Percentiles rank a stretch among this genome's conserved stretches.
phyloP scores from a whole-genome alignment of 2,888 invertebrate species.

The Plebejus anna region DNA sequence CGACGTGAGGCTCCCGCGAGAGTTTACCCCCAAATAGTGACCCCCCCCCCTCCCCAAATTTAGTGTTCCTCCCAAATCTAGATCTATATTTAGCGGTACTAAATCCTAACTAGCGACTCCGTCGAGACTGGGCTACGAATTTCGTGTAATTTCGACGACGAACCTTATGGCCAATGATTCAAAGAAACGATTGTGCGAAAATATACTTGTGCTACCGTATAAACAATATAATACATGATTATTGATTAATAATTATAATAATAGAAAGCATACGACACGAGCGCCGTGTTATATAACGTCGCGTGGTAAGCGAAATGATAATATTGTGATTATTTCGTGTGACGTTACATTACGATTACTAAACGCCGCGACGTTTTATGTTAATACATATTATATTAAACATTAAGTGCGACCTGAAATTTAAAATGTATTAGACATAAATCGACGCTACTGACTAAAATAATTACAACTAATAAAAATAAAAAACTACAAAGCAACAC shows the following conservation, averaged over 20 bases:
- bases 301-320: background rate
- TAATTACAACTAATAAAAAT: background rate
- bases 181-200: conserved; percentile 24
- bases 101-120: conserved; percentile 1
- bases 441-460: background rate
- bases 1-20: background rate
- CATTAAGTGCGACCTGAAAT: background rate
- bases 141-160: background rate
- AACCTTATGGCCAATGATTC: background rate
- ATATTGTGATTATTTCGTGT: conserved; percentile 17
- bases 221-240: conserved; percentile 9
- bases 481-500: background rate
- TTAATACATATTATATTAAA: background rate
- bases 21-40: background rate
- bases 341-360: background rate
- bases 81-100: conserved; percentile 1
- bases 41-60: conserved; percentile 1
- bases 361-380: background rate
- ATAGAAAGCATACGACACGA: background rate
- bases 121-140: background rate
- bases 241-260: background rate
- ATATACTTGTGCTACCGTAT: conserved; percentile 21
- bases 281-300: background rate
- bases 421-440: background rate
- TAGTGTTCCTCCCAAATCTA: background rate